Conservation (phyloP, 2,888 invertebrate genomes). For the Helobdella robusta region DNA sequence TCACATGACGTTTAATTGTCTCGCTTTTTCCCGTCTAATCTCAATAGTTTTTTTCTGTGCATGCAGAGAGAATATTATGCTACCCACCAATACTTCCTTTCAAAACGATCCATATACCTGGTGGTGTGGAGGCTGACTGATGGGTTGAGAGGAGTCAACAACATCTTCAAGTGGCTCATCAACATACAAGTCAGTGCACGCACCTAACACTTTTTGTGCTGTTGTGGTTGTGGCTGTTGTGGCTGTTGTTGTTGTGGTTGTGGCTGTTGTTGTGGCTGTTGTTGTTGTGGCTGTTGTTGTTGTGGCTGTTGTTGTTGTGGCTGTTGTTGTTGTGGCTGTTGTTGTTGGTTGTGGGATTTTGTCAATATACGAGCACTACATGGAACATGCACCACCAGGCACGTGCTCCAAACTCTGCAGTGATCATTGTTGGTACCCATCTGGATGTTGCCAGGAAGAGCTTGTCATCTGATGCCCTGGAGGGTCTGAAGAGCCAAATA, state of each 20-base stretch:
- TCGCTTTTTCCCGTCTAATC: too few relatives aligned
- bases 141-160: slow-evolving; percentile 77
- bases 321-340: too few relatives aligned
- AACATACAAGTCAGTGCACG: slow-evolving; percentile 84
- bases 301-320: too few relatives aligned
- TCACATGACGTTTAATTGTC: too few relatives aligned
- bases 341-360: too few relatives aligned
- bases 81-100: slow-evolving; percentile 95
- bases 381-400: slow-evolving; percentile 29
- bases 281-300: too few relatives aligned
- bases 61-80: slow-evolving; percentile 77
- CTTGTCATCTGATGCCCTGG: slow-evolving; percentile 56
- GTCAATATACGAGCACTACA: too few relatives aligned
- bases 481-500: slow-evolving; percentile 65
- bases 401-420: slow-evolving; percentile 34
- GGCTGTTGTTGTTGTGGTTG: too few relatives aligned
- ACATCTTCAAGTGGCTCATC: slow-evolving; percentile 88
- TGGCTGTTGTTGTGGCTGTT: too few relatives aligned
- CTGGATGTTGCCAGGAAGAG: slow-evolving; percentile 63
- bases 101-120: slow-evolving; percentile 82
- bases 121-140: slow-evolving; percentile 87
- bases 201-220: too few relatives aligned
- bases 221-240: too few relatives aligned
- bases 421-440: slow-evolving; percentile 53
- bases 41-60: slow-evolving; percentile 1